Percentiles rank a stretch among this genome's conserved stretches.
Evolutionary conservation across 2,797 vertebrate species (phyloP).

Genomic region (Pterois miles): DNA sequence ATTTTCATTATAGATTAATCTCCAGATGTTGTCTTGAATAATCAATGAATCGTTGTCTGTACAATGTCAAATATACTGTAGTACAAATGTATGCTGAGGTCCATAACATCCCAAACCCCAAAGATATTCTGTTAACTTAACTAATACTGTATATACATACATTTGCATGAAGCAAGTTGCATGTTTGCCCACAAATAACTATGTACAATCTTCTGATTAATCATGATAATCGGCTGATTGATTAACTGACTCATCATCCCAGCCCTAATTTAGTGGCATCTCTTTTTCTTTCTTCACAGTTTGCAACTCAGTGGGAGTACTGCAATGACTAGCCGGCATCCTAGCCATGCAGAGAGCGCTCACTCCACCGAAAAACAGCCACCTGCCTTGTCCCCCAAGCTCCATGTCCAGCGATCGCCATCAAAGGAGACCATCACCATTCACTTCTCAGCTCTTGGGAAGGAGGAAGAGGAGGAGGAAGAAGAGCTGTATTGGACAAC

Average conservation of each 20-base stretch:
- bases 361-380: slow-evolving; percentile 86
- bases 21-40: background rate
- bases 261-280: background rate
- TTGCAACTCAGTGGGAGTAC: slow-evolving; percentile 71
- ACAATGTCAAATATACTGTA: background rate
- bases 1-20: too few relatives aligned
- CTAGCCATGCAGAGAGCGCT: slow-evolving; percentile 90
- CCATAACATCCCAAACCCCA: background rate
- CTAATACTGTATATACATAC: too few relatives aligned
- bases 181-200: too few relatives aligned
- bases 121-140: background rate
- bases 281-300: slow-evolving; percentile 72
- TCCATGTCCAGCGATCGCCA: slow-evolving; percentile 91
- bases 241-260: too few relatives aligned
- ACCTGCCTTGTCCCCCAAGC: slow-evolving; percentile 85
- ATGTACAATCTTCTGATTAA: too few relatives aligned
- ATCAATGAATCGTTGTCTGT: background rate
- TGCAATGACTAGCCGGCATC: slow-evolving; percentile 94
- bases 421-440: slow-evolving; percentile 94
- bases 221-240: background rate
- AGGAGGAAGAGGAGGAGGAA: slow-evolving; percentile 95
- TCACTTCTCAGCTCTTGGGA: slow-evolving; percentile 94
- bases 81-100: background rate
- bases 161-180: too few relatives aligned
- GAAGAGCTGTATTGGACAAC: slow-evolving; percentile 77